Percentiles rank a stretch among this genome's conserved stretches.
Evolutionary conservation across 2,113 vertebrate species (phyloP).

Genomic region (Apodemus sylvaticus): DNA sequence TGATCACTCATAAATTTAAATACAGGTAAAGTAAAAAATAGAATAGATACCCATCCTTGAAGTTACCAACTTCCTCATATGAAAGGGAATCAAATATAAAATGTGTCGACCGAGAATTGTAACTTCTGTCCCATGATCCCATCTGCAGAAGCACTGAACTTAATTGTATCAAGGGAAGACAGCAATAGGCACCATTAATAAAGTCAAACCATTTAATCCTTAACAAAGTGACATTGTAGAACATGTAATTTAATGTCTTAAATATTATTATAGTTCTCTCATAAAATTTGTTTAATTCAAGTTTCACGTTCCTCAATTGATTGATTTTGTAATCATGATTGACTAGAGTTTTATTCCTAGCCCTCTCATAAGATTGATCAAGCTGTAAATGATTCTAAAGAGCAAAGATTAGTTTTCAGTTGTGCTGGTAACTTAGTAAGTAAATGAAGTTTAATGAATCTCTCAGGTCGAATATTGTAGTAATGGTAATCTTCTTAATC

Average conservation of each 20-base stretch:
- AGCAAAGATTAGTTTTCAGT: too few species aligned
- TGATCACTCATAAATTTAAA: neutral
- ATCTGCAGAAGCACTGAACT: neutral
- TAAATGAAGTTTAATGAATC: too few species aligned
- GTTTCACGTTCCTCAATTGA: slow-evolving; percentile 50
- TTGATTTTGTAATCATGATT: slow-evolving; percentile 45
- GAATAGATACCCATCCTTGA: neutral
- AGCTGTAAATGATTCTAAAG: slow-evolving; percentile 19
- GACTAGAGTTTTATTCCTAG: neutral
- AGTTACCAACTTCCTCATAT: neutral
- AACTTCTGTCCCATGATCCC: neutral
- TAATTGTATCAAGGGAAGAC: slow-evolving; percentile 40
- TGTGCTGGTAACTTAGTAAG: too few species aligned
- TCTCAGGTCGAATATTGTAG: too few species aligned
- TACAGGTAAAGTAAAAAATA: neutral
- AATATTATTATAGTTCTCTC: slow-evolving; percentile 48
- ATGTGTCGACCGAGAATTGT: neutral
- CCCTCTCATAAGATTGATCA: neutral
- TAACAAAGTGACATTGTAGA: slow-evolving; percentile 40
- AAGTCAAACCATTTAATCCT: slow-evolving; percentile 40
- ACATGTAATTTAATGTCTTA: slow-evolving; percentile 57
- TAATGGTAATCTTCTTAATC: too few species aligned
- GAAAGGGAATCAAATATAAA: neutral
- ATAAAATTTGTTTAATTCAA: slow-evolving; percentile 60
- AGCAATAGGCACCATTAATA: neutral